phyloP scores from a whole-genome alignment of 2,113 vertebrate species.

The Xenopus tropicalis region UCB_Xtro_10.0 CM004446.2:146951501-146952000 shows the following conservation, averaged over 20 bases:
- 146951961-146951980: too few relatives aligned
- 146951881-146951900: too few relatives aligned
- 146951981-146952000: too few relatives aligned
- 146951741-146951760: background rate
- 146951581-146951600: background rate
- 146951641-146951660: constrained; percentile 22
- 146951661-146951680: constrained; percentile 3
- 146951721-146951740: constrained; percentile 4
- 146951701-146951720: background rate
- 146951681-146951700: background rate
- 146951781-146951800: constrained; percentile 24
- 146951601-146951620: background rate
- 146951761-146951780: background rate
- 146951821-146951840: too few relatives aligned
- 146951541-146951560: constrained; percentile 13
- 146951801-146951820: too few relatives aligned
- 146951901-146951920: too few relatives aligned
- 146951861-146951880: too few relatives aligned
- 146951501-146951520: constrained; percentile 7
- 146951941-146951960: too few relatives aligned
- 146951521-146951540: constrained; percentile 14
- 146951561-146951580: constrained; percentile 28
- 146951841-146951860: too few relatives aligned
- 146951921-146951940: too few relatives aligned
- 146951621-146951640: constrained; percentile 27